Conservation (phyloP, 1,140 invertebrate species). For the Bombus confusus region DNA sequence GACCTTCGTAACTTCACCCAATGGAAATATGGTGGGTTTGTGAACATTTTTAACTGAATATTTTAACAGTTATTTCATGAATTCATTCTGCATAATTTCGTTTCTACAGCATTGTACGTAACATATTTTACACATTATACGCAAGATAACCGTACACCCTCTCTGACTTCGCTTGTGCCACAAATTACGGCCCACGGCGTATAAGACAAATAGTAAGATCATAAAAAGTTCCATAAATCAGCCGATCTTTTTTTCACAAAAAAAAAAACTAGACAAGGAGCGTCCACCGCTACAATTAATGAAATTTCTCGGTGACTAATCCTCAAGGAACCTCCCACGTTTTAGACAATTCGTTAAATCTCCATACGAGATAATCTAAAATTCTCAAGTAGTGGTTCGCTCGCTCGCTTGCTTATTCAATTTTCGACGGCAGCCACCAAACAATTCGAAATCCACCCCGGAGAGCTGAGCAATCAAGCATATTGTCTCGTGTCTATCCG, state of each 20-base stretch:
- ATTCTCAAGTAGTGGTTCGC: conserved; percentile 1
- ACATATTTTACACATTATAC: too few species aligned
- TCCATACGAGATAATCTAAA: neutral
- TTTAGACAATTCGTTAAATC: neutral
- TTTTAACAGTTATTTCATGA: too few species aligned
- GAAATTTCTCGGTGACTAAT: neutral
- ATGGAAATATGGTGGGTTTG: too few species aligned
- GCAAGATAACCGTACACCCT: too few species aligned
- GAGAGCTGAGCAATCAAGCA: conserved; percentile 40
- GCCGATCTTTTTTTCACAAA: neutral
- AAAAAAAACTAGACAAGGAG: neutral
- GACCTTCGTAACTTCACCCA: too few species aligned
- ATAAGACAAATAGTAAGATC: neutral
- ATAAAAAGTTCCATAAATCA: neutral
- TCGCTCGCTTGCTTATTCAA: neutral
- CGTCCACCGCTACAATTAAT: neutral
- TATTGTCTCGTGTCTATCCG: conserved; percentile 18
- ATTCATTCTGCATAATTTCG: too few species aligned
- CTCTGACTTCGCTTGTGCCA: too few species aligned
- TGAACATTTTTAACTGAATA: too few species aligned
- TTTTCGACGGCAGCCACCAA: neutral
- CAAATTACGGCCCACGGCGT: too few species aligned
- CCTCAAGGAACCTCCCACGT: neutral
- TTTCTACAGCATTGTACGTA: too few species aligned
- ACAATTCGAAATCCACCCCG: conserved; percentile 4